Percentiles rank a stretch among this genome's conserved stretches.
phyloP scores from a whole-genome alignment of 2,888 invertebrate genomes.

The Drosophila lutescens region DNA sequence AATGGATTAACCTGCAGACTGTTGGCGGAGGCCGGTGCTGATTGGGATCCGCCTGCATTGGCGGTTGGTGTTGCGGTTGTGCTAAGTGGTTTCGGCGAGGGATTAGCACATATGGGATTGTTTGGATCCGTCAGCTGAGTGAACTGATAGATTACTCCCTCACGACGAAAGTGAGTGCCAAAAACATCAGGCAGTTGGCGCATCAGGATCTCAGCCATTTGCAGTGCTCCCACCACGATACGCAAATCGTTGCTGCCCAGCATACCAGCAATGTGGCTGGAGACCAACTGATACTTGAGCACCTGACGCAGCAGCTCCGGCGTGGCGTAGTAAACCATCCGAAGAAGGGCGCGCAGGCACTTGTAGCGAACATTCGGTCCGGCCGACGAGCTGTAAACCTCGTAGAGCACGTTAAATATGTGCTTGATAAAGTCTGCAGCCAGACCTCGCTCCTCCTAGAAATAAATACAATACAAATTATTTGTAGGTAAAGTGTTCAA shows the following conservation, averaged over 20 bases:
- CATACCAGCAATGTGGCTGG: conserved; percentile 99
- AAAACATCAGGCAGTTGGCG: conserved; percentile 98
- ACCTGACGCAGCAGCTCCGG: conserved; percentile 92
- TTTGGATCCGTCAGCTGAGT: conserved; percentile 89
- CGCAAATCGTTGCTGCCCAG: conserved; percentile 98
- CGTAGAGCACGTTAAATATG: conserved; percentile 97
- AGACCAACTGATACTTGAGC: conserved; percentile 90
- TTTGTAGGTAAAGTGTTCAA: too few species aligned
- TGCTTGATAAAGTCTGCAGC: conserved; percentile 90
- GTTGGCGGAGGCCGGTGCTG: conserved; percentile 82
- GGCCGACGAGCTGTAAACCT: conserved; percentile 99
- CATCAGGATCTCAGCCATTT: conserved; percentile 98
- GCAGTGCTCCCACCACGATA: conserved; percentile 97
- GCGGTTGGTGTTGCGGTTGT: conserved; percentile 68
- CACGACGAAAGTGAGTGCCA: conserved; percentile 96
- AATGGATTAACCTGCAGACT: conserved; percentile 81
- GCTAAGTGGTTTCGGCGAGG: conserved; percentile 85
- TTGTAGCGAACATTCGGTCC: conserved; percentile 99
- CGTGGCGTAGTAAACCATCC: conserved; percentile 98
- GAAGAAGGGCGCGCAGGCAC: conserved; percentile 96
- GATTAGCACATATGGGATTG: conserved; percentile 86
- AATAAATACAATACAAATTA: background rate
- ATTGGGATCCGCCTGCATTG: conserved; percentile 77
- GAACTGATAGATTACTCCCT: conserved; percentile 97
- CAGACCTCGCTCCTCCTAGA: conserved; percentile 88